Evolutionary conservation across 2,113 vertebrate species (phyloP), one percentile per base, ranked within the genome.

Genomic region (Peromyscus leucopus): DNA sequence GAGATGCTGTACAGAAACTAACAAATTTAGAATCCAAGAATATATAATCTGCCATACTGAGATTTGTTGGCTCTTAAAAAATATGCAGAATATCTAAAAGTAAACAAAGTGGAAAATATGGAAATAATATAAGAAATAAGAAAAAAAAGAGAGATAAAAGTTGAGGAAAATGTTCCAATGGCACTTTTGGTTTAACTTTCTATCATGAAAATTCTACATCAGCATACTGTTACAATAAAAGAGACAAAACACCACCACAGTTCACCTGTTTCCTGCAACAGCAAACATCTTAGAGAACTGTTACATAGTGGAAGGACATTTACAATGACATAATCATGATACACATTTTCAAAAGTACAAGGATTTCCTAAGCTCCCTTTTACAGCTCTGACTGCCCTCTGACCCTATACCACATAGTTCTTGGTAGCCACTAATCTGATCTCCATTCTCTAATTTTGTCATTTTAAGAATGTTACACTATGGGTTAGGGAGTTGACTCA

Each of bases 1-100:
- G 33, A 82, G 84, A 96, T 72, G n/a, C 9, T 79, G 7, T 86
- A 82, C 13, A 86, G n/a, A 93, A 96, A 92, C 36, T 72, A 75
- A 95, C 12, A 95, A 95, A 91, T 59, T 91, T 79, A 90, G 57
- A 89, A 86, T 89, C 67, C 75, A 95, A 93, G n/a, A 93, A 67
- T 69, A 39, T 71, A 88, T 61, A 71, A 95, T 46, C 39, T 74
- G 55, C 96, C 31, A 89, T 12, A 87, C 0, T 74, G 61, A 91
- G 80, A 48, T 91, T 96, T n/a, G 86, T 21, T 76, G 55, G 59
- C 59, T 91, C 67, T 90, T 26, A 65, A 84, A 97, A 82, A 86
- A 72, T 3, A 74, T 46, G 12, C 55, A 95, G 22, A 92, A 69
- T 96, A 82, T 57, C 15, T 86, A 75, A 88, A 93, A 89, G 22